A percentile compares a stretch with the other conserved stretches of the same genome.
phyloP scores from a whole-genome alignment of 2,113 vertebrate genomes.

The Camelus bactrianus region DNA sequence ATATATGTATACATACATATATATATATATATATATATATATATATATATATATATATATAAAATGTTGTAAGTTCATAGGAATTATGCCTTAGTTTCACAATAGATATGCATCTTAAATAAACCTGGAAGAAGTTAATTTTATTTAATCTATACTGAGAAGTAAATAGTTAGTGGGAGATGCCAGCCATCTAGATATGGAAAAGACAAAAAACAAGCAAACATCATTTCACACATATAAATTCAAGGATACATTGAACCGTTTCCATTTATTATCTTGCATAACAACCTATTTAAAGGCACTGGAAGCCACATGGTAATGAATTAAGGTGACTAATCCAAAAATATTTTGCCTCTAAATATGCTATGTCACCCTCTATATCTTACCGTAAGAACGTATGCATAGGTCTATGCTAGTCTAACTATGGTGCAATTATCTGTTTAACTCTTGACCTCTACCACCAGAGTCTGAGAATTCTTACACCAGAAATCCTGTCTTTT shows the following conservation, averaged over 20 bases:
- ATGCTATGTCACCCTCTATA: rapidly evolving
- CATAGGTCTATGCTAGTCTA: background rate
- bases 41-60: too few species aligned
- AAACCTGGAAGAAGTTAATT: background rate
- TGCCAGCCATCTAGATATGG: background rate
- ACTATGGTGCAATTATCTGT: background rate
- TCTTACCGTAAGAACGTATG: background rate
- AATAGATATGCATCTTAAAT: background rate
- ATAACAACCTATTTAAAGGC: background rate
- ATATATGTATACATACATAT: background rate
- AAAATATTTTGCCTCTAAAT: background rate
- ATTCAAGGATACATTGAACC: background rate
- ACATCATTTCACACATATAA: background rate
- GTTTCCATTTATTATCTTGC: background rate
- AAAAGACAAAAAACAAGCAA: background rate
- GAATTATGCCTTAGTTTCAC: background rate
- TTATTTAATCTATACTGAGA: background rate
- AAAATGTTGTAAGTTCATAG: background rate
- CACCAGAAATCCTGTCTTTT: background rate
- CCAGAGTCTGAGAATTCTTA: background rate
- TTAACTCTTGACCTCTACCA: background rate
- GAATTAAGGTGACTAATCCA: background rate
- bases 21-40: too few species aligned
- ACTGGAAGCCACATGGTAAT: background rate
- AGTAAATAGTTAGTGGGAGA: background rate